Percentiles rank a stretch among this genome's conserved stretches.
Conservation (phyloP, 2,888 invertebrate species). For the Hypomecis atomaria region DNA sequence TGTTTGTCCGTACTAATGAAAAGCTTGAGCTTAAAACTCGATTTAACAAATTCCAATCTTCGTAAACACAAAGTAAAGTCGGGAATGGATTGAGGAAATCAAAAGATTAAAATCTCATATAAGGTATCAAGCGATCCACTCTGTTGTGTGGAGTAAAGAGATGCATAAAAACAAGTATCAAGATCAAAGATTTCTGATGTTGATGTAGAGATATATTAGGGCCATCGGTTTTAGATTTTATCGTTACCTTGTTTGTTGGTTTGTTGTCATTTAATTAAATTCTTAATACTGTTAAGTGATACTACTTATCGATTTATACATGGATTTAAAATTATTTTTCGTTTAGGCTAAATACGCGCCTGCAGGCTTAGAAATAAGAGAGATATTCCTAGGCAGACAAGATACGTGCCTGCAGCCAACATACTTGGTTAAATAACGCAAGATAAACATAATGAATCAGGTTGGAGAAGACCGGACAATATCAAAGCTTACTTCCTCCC, state of each 20-base stretch:
- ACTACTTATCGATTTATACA: no score
- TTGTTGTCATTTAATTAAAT: neutral
- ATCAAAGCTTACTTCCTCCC: slow-evolving; percentile 20
- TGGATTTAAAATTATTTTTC: no score
- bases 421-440: neutral
- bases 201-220: slow-evolving; percentile 2
- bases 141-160: slow-evolving; percentile 10
- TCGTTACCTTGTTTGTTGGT: neutral
- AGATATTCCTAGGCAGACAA: neutral
- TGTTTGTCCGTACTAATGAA: slow-evolving; percentile 50
- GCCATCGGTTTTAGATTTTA: neutral
- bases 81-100: neutral
- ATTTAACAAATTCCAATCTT: slow-evolving; percentile 29
- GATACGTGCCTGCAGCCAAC: neutral
- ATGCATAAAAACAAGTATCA: slow-evolving; percentile 7
- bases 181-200: slow-evolving; percentile 13
- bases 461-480: slow-evolving; percentile 17
- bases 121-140: slow-evolving; percentile 2
- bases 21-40: slow-evolving; percentile 15
- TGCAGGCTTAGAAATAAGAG: no score
- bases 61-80: neutral
- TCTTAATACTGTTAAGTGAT: neutral
- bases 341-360: no score
- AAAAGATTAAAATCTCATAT: slow-evolving; percentile 23
- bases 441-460: slow-evolving; percentile 11